Conservation (phyloP, 92 coral and sea anemone genomes). For the Palythoa caribaeorum region DNA sequence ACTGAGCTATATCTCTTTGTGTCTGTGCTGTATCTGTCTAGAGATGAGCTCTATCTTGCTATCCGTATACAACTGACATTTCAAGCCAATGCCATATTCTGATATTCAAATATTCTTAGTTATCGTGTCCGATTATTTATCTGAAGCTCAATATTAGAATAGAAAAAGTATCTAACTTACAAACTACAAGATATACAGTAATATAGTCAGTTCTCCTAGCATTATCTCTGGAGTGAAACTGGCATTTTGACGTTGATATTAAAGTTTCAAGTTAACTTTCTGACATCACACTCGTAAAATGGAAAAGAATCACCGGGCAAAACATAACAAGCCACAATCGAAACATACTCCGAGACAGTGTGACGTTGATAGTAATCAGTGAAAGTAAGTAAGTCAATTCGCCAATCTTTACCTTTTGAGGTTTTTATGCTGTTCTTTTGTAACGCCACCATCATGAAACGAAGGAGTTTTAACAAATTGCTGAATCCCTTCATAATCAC, state of each 20-base stretch:
- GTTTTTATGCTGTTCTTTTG: neutral
- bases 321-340: neutral
- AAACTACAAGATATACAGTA: neutral
- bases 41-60: neutral
- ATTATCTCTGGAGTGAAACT: neutral
- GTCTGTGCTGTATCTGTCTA: neutral
- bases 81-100: neutral
- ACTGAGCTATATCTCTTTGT: too few species aligned
- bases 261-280: neutral
- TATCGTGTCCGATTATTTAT: neutral
- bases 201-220: too few species aligned
- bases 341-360: neutral
- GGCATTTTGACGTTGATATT: neutral
- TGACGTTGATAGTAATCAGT: neutral
- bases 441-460: constrained; percentile 29
- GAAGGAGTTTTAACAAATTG: constrained; percentile 16
- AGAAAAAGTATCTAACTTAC: neutral
- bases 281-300: too few species aligned
- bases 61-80: neutral
- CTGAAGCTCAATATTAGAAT: neutral
- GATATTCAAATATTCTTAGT: neutral
- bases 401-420: neutral
- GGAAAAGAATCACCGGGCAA: neutral
- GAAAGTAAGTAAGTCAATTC: neutral
- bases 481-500: constrained; percentile 13